Evolutionary conservation across 2,797 vertebrate genomes (phyloP), one percentile per base, ranked within the genome.

Genomic region (Eremophila alpestris): DNA sequence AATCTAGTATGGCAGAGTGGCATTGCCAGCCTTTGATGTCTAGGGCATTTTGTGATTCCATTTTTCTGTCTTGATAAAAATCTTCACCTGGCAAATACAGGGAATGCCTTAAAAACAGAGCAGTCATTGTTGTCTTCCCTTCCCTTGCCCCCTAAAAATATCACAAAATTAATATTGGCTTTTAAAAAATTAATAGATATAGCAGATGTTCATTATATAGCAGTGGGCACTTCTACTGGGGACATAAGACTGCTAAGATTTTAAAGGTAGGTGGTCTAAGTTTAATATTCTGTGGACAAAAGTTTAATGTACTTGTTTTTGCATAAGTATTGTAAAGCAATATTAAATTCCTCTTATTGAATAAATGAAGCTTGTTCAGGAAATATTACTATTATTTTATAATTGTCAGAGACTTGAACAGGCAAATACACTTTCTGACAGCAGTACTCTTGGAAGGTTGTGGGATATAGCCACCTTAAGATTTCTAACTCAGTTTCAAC

Each of bases 71-170:
- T 52, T 76, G 34, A 68, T 34, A 63, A 56, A 87, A 51, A 36
- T 56, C 38, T 65, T 73, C 24, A 34, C 30, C 29, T 43, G 36
- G n/a, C 4, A 73, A 86, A 89, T 41, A 55, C 21, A 46, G 5
- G 32, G 23, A 45, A 77, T 15, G 7, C 29, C 62, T 83, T 83
- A 34, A 5, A 41, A 87, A 46, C 38, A 60, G 16, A 32, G 8
- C 16, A 76, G 64, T 24, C 9, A 29, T 34, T 55, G 16, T 60
- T 83, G 10, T 64, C 20, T 68, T 36, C 4, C 9, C 5, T 29
- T 4, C 20, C 24, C 12, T 67, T 1, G 1, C 0, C 1, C 12
- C 17, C 4, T 14, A 26, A 16, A 30, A 73, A 48, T 11, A 30
- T 10, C 18, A 36, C 22, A 40, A 46, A 65, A 89, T 73, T 38